A percentile compares a stretch with the other conserved stretches of the same genome.
phyloP scores from a whole-genome alignment of 2,113 vertebrate genomes.

The Pipa parva region DNA sequence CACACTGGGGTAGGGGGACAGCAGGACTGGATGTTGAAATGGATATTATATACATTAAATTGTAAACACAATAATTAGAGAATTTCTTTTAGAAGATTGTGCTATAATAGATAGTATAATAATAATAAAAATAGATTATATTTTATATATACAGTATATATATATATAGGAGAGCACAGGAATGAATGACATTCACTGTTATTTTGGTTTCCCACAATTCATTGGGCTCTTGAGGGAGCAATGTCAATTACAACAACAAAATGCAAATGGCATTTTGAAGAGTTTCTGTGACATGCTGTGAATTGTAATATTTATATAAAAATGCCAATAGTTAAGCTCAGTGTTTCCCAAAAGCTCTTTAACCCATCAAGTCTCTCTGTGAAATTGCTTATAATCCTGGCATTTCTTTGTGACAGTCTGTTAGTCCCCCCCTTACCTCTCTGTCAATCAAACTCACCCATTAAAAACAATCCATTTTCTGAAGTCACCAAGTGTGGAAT shows the following conservation, averaged over 20 bases:
- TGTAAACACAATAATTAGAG: slow-evolving; percentile 45
- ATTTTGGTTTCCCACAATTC: slow-evolving; percentile 52
- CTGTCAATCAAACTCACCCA: slow-evolving; percentile 54
- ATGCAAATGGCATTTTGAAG: slow-evolving; percentile 65
- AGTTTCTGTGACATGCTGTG: slow-evolving; percentile 45
- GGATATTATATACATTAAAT: slow-evolving; percentile 47
- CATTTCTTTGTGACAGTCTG: slow-evolving; percentile 41
- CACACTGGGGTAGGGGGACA: neutral
- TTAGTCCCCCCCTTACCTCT: slow-evolving; percentile 40
- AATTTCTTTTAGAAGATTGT: slow-evolving; percentile 44
- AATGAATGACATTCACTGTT: slow-evolving; percentile 53
- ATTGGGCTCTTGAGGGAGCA: slow-evolving; percentile 54
- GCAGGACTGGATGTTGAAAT: slow-evolving; percentile 13
- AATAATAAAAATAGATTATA: no score
- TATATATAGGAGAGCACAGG: slow-evolving; percentile 48
- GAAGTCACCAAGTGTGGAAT: slow-evolving; percentile 45
- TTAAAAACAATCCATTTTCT: slow-evolving; percentile 53
- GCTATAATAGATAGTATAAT: no score
- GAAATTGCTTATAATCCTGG: slow-evolving; percentile 44
- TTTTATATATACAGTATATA: no score
- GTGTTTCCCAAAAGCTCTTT: slow-evolving; percentile 46
- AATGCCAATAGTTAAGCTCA: slow-evolving; percentile 15
- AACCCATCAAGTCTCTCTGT: slow-evolving; percentile 42
- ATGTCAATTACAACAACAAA: slow-evolving; percentile 61
- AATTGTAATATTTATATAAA: slow-evolving; percentile 56